Conservation (phyloP, 2,113 vertebrate genomes). For the Sphaerodactylus townsendi region DNA sequence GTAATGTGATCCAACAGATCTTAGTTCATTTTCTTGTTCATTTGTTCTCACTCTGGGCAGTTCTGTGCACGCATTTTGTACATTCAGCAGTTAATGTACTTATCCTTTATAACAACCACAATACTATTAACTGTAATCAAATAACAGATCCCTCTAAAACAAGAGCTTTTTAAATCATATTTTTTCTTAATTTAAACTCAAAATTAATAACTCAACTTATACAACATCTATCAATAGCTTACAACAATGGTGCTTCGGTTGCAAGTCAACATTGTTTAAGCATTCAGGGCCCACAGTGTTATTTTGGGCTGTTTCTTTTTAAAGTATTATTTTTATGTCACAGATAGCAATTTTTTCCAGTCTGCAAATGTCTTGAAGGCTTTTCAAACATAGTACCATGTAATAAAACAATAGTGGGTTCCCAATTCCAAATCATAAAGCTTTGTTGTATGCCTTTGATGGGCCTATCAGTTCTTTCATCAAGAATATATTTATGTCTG, state of each 20-base stretch:
- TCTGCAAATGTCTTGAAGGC: background rate
- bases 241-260: background rate
- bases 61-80: slow-evolving; percentile 53
- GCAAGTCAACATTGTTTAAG: background rate
- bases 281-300: background rate
- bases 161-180: slow-evolving; percentile 24
- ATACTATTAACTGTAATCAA: slow-evolving; percentile 23
- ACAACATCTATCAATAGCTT: background rate
- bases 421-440: slow-evolving; percentile 38
- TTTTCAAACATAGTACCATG: slow-evolving; percentile 32
- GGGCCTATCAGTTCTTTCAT: background rate
- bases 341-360: background rate
- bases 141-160: slow-evolving; percentile 23
- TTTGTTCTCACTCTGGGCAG: slow-evolving; percentile 53
- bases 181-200: background rate
- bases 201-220: slow-evolving; percentile 13
- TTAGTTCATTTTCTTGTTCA: slow-evolving; percentile 53
- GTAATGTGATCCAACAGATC: slow-evolving; percentile 41
- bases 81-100: slow-evolving; percentile 48
- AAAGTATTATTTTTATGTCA: slow-evolving; percentile 17
- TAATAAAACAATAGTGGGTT: slow-evolving; percentile 28
- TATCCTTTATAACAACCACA: slow-evolving; percentile 28
- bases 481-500: slow-evolving; percentile 15
- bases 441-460: slow-evolving; percentile 24
- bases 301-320: background rate